Conservation (phyloP, 2,113 vertebrate species). For the Percopsis transmontana region DNA sequence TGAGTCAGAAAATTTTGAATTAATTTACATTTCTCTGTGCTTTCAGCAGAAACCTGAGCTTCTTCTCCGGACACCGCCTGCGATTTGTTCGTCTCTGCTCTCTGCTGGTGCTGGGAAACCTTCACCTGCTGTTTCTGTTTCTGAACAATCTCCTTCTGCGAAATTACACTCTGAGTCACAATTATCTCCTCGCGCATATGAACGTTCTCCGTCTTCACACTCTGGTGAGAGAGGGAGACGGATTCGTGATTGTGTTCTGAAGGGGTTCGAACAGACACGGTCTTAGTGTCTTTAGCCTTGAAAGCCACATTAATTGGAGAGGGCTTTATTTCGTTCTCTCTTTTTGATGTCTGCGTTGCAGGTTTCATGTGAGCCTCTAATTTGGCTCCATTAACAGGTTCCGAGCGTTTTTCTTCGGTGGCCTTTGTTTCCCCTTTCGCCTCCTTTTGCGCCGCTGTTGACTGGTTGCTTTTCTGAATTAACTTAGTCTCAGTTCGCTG, state of each 20-base stretch:
- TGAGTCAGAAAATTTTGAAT: conserved; percentile 79
- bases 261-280: conserved; percentile 32
- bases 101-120: conserved; percentile 33
- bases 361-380: conserved; percentile 54
- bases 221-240: conserved; percentile 64
- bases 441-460: conserved; percentile 42
- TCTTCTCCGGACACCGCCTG: conserved; percentile 52
- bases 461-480: conserved; percentile 46
- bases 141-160: conserved; percentile 63
- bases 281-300: conserved; percentile 59
- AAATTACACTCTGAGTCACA: conserved; percentile 60
- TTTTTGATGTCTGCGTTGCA: conserved; percentile 50
- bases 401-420: conserved; percentile 45
- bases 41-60: conserved; percentile 60
- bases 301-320: conserved; percentile 57
- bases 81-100: conserved; percentile 44
- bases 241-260: conserved; percentile 59
- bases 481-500: conserved; percentile 45
- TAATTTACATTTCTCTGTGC: conserved; percentile 78
- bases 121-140: conserved; percentile 62
- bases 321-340: conserved; percentile 50
- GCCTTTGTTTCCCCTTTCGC: conserved; percentile 48
- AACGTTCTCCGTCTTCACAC: conserved; percentile 55
- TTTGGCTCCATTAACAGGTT: conserved; percentile 45
- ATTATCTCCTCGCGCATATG: conserved; percentile 62